Conservation (phyloP, 2,888 invertebrate species). For the Chymomyza fuscimana region DNA sequence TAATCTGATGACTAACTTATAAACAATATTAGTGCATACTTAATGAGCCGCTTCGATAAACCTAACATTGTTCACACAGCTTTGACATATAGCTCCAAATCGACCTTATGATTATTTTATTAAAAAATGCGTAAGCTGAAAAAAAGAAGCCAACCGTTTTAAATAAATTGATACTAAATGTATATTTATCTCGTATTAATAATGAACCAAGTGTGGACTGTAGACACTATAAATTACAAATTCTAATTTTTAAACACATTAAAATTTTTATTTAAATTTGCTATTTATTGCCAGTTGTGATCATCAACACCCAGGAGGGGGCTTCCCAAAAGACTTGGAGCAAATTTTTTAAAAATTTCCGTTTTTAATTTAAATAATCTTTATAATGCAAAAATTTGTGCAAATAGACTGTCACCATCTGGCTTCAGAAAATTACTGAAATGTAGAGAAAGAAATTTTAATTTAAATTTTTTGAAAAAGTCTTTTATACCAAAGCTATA, state of each 20-base stretch:
- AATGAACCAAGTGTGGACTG: not conserved
- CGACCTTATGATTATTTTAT: not conserved
- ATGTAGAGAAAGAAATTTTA: no score
- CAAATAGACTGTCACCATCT: no score
- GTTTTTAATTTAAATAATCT: no score
- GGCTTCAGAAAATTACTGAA: no score
- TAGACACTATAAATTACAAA: not conserved
- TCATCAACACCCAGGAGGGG: not conserved
- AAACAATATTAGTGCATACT: not conserved
- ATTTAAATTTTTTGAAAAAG: no score
- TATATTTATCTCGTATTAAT: not conserved
- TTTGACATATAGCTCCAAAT: not conserved
- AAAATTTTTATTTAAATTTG: not conserved
- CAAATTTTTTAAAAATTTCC: no score
- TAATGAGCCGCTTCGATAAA: not conserved
- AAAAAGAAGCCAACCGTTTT: not conserved
- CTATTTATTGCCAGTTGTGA: not conserved
- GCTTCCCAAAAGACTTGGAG: not conserved
- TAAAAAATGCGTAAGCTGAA: not conserved
- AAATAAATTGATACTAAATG: not conserved
- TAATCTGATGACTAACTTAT: not conserved
- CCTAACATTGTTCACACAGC: not conserved
- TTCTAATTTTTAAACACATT: not conserved
- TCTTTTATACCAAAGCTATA: no score
- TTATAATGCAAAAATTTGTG: no score